Base-by-base conservation (phyloP, 2,888 invertebrate species). In the Drosophila paranaensis region DNA sequence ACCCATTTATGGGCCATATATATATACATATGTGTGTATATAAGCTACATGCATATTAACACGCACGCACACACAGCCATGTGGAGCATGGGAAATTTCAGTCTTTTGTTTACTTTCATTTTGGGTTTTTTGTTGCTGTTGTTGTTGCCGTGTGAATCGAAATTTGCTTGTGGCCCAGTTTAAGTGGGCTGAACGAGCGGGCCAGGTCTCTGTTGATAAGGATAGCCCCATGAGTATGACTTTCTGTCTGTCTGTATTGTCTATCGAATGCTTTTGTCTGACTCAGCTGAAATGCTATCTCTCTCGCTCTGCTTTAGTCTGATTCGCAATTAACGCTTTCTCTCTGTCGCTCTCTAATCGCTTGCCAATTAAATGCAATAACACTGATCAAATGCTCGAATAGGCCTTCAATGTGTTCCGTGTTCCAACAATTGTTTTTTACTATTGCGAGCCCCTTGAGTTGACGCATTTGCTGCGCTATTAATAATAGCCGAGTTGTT, bases 101-200 rank as follows among this genome's bases (percentile, higher is more conserved):
- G 39, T 6, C 43, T 65, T 63, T 70, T 77, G 78, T 77, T 77
- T 78, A 78, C 77, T 74, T 77, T 77, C 74, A 55, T 77, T 78
- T 78, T 61, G 71, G 39, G 27, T 2, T 33, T 53, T 53, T 37
- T 65, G 33, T 33, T 33, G 33, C 10, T 33, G 33, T 43, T 20
- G 46, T 40, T 56, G 42, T 37, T 57, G 48, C 30, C 3, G 25
- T 42, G 61, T 48, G 67, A 63, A 72, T 54, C 37, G 42, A 76
- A 71, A 61, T 69, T 58, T 64, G 53, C 57, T 62, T 60, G 53
- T 74, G 78, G 48, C 77, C 78, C 66, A 77, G 65, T 78, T 77
- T 40, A 35, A 27, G 45, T 39, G 60, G 8, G 39, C 14, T 42
- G 30, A 30, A 35, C 16, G 14, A 2, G 35, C 27, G 20, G 25